These are phyloP conservation scores for Corythoichthys intestinalis DNA, from an alignment of 2,113 vertebrate genomes.

Conservation along the genomic window DNA sequence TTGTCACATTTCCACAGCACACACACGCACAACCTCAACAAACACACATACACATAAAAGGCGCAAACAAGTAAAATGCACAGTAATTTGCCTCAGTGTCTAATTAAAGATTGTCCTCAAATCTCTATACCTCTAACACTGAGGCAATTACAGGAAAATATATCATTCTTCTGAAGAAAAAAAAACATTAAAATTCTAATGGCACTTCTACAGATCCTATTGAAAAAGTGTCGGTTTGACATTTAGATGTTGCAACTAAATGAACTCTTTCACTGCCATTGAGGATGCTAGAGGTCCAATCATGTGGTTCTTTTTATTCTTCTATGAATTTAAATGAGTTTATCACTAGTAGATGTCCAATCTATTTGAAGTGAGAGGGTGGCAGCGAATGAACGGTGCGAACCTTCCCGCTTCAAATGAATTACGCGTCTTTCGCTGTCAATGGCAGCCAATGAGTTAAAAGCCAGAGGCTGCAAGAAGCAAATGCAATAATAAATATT, in stretches of 20 bases:
- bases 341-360: no score
- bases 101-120: constrained; percentile 79
- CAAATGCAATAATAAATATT: constrained; percentile 78
- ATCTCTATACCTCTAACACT: constrained; percentile 74
- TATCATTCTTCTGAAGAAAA: constrained; percentile 69
- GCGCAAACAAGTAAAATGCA: constrained; percentile 66
- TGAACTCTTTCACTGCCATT: constrained; percentile 8
- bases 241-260: constrained; percentile 68
- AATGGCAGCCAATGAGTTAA: constrained; percentile 19
- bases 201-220: constrained; percentile 81
- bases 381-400: no score
- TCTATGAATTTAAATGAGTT: no score
- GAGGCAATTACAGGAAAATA: constrained; percentile 79
- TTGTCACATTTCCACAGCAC: constrained; percentile 82
- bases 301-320: no score
- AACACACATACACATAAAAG: constrained; percentile 68
- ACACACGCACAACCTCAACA: constrained; percentile 49
- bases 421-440: no score
- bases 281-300: no score
- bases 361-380: no score
- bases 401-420: no score
- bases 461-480: constrained; percentile 71
- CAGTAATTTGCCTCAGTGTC: constrained; percentile 63
- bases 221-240: constrained; percentile 67
- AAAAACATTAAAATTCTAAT: constrained; percentile 82